Base-by-base conservation (phyloP, 1,140 invertebrate species). In the Bradysia coprophila region DNA sequence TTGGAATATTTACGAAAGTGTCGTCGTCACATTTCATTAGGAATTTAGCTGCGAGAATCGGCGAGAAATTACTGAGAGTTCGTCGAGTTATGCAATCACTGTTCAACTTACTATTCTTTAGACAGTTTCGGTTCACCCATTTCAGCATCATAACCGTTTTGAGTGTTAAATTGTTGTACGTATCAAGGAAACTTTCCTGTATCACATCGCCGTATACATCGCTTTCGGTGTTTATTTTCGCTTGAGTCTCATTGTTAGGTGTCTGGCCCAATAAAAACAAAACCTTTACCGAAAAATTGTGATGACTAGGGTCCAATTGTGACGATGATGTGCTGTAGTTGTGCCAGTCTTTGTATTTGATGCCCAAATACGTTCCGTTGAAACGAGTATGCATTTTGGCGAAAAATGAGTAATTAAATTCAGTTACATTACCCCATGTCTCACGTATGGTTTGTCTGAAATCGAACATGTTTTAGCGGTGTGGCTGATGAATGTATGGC, bases 131-230 rank as follows among this genome's bases (percentile, higher is more conserved):
- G 2, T 62, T 72, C 5, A 82, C 72, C 76, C 84, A 85, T 56
- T 90, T 89, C 33, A 92, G 60, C 59, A 88, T 70, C 72, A 87
- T 78, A 13, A 87, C 72, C 15, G 81, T 83, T 57, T 95, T 95
- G 6, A 93, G 57, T 0, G 89, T 94, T 39, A 95, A 65, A 71
- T 96, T 95, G 56, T 88, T 84, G 59, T 95, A 95, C 1, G 80
- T 78, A 59, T 96, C 91, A 10, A 81, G 54, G 55, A 92, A 94
- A 41, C 75, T 74, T 58, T 90, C 87, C 63, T 92, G 83, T 31
- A 96, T 78, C n/a, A 96, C 76, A 59, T 96, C 90, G 21, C 76
- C 51, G 40, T 60, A 53, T 20, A 9, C 32, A 19, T 28, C 49
- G 47, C 19, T 56, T 48, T 15, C 51, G 46, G 45, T 57, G 51